Base-by-base conservation (phyloP, 2,113 vertebrate species). In the Orthochromis indermauri region DNA sequence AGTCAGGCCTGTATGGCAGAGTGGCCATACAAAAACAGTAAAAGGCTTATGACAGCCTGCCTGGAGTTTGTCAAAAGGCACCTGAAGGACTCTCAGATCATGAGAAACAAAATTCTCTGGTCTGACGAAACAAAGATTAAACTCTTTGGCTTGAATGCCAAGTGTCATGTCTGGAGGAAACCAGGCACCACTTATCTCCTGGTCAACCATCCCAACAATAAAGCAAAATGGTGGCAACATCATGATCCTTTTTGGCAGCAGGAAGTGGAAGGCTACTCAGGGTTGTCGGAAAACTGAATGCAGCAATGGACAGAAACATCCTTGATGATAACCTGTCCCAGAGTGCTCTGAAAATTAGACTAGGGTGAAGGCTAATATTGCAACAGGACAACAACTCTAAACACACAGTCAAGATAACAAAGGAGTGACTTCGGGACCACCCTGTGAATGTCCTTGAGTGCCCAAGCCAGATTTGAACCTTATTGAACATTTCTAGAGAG, bases 51-150 rank as follows among this genome's bases (percentile, higher is more conserved):
- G 28, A 19, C 16, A 61, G 28, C 57, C 57, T 61, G 16, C 9
- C 57, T 33, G 28, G 9, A 61, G 0, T 61, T 61, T 61, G 16
- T 61, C 57, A 61, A 33, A 61, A 61, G 28, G 16, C 57, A 33
- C 57, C 57, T n/a, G 6, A 66, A 37, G 19, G 19, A 21, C 33
- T 37, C 63, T 68, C 63, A 37, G 33, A 66, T 35, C 61, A 66
- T 13, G 61, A 37, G 61, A 66, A 37, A 66, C 61, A 66, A 66
- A 66, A 66, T 37, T 66, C 61, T 66, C 61, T 66, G 10, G 33
- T 37, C 10, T 37, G 61, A 66, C 2, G 1, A 66, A 37, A 66
- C 33, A 66, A 66, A 66, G 33, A 1, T 37, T 37, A 21, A 37
- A 68, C 19, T 68, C 19, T 37, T 68, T 68, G 61, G 33, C 33